These are phyloP conservation scores for Colinus virginianus DNA, from an alignment of 2,113 vertebrate species.

Conservation along the genomic window DNA sequence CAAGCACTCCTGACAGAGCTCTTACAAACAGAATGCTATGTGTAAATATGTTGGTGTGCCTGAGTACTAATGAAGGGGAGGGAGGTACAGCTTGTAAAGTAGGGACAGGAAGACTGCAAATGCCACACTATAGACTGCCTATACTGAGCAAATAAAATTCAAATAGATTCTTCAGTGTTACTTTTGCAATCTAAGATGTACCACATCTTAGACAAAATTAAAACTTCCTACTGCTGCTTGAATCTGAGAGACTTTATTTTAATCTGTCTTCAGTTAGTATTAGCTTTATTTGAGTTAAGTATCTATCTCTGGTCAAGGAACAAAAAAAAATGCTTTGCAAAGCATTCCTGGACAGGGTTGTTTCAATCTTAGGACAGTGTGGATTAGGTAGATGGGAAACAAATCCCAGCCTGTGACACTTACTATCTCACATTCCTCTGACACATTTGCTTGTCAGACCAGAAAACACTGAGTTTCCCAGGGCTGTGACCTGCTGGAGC, in stretches of 20 bases:
- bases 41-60: not conserved
- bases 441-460: not conserved
- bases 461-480: not conserved
- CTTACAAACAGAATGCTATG: not conserved
- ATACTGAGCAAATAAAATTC: not conserved
- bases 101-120: not conserved
- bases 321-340: not conserved
- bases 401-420: not conserved
- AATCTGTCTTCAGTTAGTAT: not conserved
- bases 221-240: not conserved
- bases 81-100: not conserved
- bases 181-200: not conserved
- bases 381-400: not conserved
- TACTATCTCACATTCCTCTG: not conserved
- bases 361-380: not conserved
- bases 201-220: not conserved
- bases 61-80: not conserved
- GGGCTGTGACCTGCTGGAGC: not conserved
- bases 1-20: not conserved
- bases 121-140: not conserved
- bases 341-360: not conserved
- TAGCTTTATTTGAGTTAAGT: not conserved
- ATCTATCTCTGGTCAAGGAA: not conserved
- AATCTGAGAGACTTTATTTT: not conserved
- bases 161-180: not conserved